phyloP scores from a whole-genome alignment of 2,797 vertebrate genomes.

The Anas flavirostris region DNA sequence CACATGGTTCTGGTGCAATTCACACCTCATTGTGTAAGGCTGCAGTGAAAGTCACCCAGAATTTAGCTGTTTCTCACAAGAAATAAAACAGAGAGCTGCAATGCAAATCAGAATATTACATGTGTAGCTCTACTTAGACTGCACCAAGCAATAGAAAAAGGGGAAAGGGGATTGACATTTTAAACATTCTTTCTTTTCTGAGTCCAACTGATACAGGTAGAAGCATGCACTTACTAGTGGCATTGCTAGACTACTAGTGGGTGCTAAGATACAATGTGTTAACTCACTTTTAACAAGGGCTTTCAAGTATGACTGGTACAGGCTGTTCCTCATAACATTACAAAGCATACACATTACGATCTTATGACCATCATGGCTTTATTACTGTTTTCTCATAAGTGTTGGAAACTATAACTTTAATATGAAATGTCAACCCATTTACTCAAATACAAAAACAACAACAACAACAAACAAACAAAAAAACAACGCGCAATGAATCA shows the following conservation, averaged over 20 bases:
- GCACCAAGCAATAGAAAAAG: not conserved
- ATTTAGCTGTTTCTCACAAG: not conserved
- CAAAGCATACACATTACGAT: not conserved
- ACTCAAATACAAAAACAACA: not conserved
- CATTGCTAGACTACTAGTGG: not conserved
- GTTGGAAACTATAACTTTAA: not conserved
- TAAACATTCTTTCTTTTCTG: not conserved
- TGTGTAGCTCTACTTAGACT: rapidly evolving
- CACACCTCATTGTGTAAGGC: not conserved
- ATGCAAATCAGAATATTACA: not conserved
- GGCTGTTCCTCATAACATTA: not conserved
- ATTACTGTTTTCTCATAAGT: not conserved
- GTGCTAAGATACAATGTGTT: not conserved
- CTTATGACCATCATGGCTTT: not conserved
- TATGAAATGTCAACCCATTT: not conserved
- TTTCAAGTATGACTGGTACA: constrained; percentile 5
- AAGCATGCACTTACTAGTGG: not conserved
- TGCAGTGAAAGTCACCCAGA: not conserved
- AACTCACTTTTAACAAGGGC: not conserved
- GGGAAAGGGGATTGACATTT: not conserved
- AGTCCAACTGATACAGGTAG: not conserved
- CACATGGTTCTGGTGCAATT: not conserved
- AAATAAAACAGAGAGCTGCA: not conserved
- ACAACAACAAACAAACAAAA: not conserved
- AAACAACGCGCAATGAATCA: not conserved